Evolutionary conservation across 2,113 vertebrate species (phyloP).

Genomic region (Ceyx melanurus): DNA sequence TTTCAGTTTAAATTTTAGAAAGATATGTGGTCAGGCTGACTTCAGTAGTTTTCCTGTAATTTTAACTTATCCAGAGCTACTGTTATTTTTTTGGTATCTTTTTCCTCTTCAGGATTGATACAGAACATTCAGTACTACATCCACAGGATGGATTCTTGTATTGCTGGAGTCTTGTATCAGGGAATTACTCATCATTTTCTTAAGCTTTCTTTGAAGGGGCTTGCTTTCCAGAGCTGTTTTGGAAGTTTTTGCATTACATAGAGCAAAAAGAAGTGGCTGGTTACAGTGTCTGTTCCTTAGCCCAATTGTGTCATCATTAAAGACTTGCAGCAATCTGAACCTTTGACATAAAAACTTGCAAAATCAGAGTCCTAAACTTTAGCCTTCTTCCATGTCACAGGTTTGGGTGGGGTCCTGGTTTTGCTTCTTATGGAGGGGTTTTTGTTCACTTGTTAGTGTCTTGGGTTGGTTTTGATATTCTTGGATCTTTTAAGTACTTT

Average conservation of each 20-base stretch:
- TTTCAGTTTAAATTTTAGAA: background rate
- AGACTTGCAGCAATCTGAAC: slow-evolving; percentile 29
- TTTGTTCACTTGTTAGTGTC: background rate
- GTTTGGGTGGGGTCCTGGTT: background rate
- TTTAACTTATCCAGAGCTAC: background rate
- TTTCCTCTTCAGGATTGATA: background rate
- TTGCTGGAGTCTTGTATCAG: background rate
- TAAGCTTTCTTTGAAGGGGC: background rate
- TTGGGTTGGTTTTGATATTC: background rate
- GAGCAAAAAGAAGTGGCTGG: background rate
- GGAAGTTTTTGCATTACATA: background rate
- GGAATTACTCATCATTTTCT: background rate
- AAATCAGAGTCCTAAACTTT: background rate
- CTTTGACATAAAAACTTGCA: slow-evolving; percentile 44
- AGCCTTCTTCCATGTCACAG: background rate
- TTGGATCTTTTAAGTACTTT: background rate
- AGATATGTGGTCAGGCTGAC: background rate
- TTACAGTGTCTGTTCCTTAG: slow-evolving; percentile 7
- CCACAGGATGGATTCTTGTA: background rate
- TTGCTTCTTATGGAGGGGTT: background rate
- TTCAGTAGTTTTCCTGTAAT: background rate
- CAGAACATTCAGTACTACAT: background rate
- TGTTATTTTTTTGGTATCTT: no score
- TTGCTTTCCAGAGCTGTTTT: background rate
- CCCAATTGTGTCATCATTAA: background rate